Percentiles rank a stretch among this genome's conserved stretches.
Conservation (phyloP, 2,113 vertebrate species). For the Malurus cyaneus region DNA sequence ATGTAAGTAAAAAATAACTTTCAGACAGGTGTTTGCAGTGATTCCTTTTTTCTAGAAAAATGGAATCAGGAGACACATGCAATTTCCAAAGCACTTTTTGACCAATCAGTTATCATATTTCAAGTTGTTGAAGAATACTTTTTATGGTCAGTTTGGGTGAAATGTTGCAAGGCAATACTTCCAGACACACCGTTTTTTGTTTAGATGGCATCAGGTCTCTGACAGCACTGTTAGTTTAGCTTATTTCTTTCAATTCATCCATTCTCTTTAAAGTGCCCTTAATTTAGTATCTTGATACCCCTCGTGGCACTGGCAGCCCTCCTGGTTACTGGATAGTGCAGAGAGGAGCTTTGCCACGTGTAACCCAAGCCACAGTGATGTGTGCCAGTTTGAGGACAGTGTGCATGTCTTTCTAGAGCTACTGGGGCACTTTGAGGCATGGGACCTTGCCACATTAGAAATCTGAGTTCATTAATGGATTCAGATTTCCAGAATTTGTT, state of each 20-base stretch:
- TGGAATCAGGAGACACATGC: neutral
- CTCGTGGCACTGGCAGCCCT: neutral
- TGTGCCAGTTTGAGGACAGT: constrained; percentile 55
- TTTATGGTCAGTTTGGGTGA: neutral
- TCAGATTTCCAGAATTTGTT: constrained; percentile 67
- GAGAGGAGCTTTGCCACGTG: constrained; percentile 24
- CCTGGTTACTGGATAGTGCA: constrained; percentile 23
- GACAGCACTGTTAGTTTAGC: neutral
- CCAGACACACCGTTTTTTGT: neutral
- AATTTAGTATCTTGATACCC: constrained; percentile 35
- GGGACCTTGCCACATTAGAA: constrained; percentile 29
- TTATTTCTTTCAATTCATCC: constrained; percentile 55
- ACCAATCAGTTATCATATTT: neutral
- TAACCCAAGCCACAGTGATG: constrained; percentile 52
- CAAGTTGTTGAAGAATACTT: neutral
- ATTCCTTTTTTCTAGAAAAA: neutral
- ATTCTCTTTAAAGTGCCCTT: constrained; percentile 17
- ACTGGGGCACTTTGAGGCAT: constrained; percentile 25
- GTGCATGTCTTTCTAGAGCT: constrained; percentile 51
- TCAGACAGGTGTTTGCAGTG: neutral
- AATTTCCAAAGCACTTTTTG: neutral
- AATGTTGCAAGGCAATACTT: neutral
- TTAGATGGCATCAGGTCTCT: constrained; percentile 28
- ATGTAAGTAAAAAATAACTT: neutral
- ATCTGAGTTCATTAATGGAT: constrained; percentile 73